Evolutionary conservation across 2,888 invertebrate genomes (phyloP), one percentile per base, ranked within the genome.

Genomic region (Rhyacophila evoluta): DNA sequence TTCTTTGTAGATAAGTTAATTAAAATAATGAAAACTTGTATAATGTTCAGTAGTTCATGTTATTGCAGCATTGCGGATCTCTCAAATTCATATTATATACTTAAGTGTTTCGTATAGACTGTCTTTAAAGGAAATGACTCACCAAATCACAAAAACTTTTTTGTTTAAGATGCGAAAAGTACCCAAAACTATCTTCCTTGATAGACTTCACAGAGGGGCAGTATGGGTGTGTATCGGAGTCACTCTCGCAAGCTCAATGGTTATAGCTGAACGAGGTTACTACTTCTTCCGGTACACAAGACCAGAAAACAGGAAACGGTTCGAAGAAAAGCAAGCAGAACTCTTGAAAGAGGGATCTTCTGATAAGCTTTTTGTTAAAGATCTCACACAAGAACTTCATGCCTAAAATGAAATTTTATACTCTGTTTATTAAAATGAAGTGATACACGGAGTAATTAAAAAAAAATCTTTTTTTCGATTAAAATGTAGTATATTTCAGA

Each of bases 311-410:
- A 84, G 87, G 78, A 86, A 88, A n/a, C 83, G 85, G 0, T 86
- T 86, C 75, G 85, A 84, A 78, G 86, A 87, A 2, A 86, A 88
- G 4, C 86, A 90, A 82, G 84, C 85, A 79, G 90, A 90, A 84
- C 85, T 91, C 1, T 83, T 91, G 68, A 83, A 86, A 1, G 91
- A 91, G 86, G 91, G 91, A 38, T 84, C 89, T 25, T 85, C 87
- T 11, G 88, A 89, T 15, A 75, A 71, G 37, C 67, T 78, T 37
- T 38, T 81, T 11, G n/a, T 82, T 1, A 75, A 75, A 33, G 81
- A 82, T 36, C 75, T 29, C 38, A 79, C 82, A 5, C 29, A 68
- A n/a, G 29, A 79, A 10, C 74, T 81, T 5, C 79, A 77, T n/a
- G 36, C 37, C 3, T 81, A 75, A 78, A 73, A 33, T 6, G 29